phyloP scores from a whole-genome alignment of 2,888 invertebrate genomes.

The Phanerotoma sp. region DNA sequence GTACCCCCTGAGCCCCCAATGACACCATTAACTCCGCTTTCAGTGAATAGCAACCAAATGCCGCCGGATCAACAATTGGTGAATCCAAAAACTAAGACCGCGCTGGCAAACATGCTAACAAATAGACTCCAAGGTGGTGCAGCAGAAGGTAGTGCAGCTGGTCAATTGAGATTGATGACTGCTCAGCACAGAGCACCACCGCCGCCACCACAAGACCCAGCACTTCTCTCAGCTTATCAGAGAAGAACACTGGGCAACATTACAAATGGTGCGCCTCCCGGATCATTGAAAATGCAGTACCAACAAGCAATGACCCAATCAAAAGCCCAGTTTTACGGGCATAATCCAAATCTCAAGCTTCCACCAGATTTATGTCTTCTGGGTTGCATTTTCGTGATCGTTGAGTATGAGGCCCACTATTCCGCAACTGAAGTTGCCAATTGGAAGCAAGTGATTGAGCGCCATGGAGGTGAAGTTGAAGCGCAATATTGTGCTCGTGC shows the following conservation, averaged over 20 bases:
- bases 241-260: constrained; percentile 61
- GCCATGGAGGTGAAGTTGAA: constrained; percentile 88
- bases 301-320: constrained; percentile 56
- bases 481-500: constrained; percentile 79
- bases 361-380: constrained; percentile 87
- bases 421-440: constrained; percentile 63
- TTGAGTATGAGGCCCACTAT: constrained; percentile 76
- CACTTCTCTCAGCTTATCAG: constrained; percentile 51
- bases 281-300: constrained; percentile 54
- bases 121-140: constrained; percentile 69
- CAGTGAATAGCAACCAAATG: constrained; percentile 48
- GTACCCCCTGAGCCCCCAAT: constrained; percentile 52
- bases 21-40: constrained; percentile 41
- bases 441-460: constrained; percentile 74
- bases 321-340: constrained; percentile 84
- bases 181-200: constrained; percentile 73
- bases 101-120: constrained; percentile 91
- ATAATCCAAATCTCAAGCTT: constrained; percentile 87
- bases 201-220: constrained; percentile 57
- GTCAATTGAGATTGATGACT: constrained; percentile 72
- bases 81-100: constrained; percentile 90
- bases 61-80: constrained; percentile 62
- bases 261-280: constrained; percentile 58
- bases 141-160: constrained; percentile 58
- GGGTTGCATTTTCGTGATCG: constrained; percentile 90